phyloP scores from a whole-genome alignment of 1,140 invertebrate species.

The Melipona quadrifasciata region DNA sequence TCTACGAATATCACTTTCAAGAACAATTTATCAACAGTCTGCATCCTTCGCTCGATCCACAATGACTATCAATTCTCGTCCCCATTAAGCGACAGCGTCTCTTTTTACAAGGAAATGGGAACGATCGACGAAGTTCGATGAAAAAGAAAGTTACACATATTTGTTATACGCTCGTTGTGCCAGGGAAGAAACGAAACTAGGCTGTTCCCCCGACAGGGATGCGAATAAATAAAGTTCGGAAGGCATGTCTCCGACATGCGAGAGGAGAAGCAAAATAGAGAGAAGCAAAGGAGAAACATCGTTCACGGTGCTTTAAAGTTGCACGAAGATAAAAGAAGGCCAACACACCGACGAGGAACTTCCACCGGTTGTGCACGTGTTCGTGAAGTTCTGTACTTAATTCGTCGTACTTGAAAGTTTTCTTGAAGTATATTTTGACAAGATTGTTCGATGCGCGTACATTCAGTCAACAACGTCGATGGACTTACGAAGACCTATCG shows the following conservation, averaged over 20 bases:
- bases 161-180: too few species aligned
- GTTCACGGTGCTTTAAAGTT: background rate
- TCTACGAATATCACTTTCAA: too few species aligned
- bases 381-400: background rate
- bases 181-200: background rate
- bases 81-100: background rate
- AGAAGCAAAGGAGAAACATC: background rate
- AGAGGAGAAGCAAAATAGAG: background rate
- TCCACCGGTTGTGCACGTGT: background rate
- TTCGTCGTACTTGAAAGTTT: constrained; percentile 25
- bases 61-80: background rate
- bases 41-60: background rate
- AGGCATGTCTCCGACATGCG: background rate
- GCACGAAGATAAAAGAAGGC: background rate
- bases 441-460: background rate
- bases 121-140: background rate
- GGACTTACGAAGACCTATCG: constrained; percentile 30
- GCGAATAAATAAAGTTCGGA: background rate
- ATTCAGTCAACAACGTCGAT: background rate
- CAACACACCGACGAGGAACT: background rate
- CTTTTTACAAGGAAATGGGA: too few species aligned
- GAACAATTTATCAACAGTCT: too few species aligned
- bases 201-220: background rate
- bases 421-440: constrained; percentile 9
- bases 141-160: background rate